phyloP scores from a whole-genome alignment of 1,140 invertebrate species.

The Drosophila asahinai region DNA sequence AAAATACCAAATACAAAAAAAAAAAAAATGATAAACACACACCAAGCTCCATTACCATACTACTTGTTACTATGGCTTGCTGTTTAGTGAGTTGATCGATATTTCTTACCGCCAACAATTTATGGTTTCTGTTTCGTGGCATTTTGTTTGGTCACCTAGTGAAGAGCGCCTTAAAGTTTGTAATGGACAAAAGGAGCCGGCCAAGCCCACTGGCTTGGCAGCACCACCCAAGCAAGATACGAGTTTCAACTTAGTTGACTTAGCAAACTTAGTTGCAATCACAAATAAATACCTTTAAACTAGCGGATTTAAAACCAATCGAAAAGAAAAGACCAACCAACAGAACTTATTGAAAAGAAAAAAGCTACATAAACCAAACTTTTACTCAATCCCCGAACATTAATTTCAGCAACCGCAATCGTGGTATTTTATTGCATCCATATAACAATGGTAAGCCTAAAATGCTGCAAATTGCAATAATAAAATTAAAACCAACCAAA shows the following conservation, averaged over 20 bases:
- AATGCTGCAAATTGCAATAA: conserved; percentile 78
- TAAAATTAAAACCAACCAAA: conserved; percentile 52
- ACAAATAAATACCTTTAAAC: conserved; percentile 44
- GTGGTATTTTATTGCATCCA: conserved; percentile 86
- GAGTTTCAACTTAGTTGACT: conserved; percentile 58
- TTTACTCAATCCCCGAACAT: conserved; percentile 78
- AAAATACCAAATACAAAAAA: not conserved
- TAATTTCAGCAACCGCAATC: conserved; percentile 86
- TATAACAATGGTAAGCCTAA: conserved; percentile 87
- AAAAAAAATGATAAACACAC: conserved; percentile 29
- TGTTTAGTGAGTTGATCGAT: conserved; percentile 75
- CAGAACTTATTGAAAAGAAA: conserved; percentile 25
- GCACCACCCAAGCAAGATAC: conserved; percentile 31
- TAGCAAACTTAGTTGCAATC: conserved; percentile 67
- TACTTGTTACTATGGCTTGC: conserved; percentile 73
- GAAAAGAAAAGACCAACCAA: conserved; percentile 30
- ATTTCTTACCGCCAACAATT: conserved; percentile 46
- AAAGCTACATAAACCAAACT: conserved; percentile 57
- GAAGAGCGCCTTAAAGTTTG: conserved; percentile 75
- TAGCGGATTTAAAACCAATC: conserved; percentile 47
- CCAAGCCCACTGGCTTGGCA: conserved; percentile 48
- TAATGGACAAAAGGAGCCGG: conserved; percentile 81
- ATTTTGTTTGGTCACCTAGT: conserved; percentile 69
- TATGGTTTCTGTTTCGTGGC: conserved; percentile 58
- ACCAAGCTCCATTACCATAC: conserved; percentile 50